Evolutionary conservation across 2,113 vertebrate species (phyloP).

Genomic region (Cochlearius cochlearius): DNA sequence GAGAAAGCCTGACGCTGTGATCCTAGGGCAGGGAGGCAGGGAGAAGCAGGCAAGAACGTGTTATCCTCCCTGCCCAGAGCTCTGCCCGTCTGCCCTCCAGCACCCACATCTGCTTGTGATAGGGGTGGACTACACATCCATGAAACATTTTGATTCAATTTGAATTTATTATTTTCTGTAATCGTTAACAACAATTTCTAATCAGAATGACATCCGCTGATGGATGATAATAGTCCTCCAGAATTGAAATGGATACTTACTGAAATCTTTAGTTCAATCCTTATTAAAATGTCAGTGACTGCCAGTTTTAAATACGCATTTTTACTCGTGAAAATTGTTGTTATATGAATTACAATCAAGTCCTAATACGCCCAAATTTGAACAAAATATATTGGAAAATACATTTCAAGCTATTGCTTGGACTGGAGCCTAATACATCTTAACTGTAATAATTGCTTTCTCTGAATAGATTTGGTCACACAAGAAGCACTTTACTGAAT

Average conservation of each 20-base stretch:
- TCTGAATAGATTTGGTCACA: background rate
- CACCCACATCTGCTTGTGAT: background rate
- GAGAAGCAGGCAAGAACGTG: background rate
- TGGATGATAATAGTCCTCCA: background rate
- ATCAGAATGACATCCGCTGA: background rate
- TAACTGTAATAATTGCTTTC: background rate
- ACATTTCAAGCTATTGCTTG: slow-evolving; percentile 1
- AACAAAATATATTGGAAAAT: background rate
- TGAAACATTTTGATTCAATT: background rate
- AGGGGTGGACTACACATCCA: background rate
- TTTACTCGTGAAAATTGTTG: background rate
- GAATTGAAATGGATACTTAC: background rate
- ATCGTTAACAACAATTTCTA: background rate
- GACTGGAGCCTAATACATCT: background rate
- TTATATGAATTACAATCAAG: background rate
- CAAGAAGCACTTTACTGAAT: background rate
- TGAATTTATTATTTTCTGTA: background rate
- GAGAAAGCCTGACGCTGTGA: background rate
- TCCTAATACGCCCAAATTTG: background rate
- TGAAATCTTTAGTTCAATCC: background rate
- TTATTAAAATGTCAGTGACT: background rate
- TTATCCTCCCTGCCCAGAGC: background rate
- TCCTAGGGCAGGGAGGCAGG: background rate
- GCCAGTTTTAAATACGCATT: background rate
- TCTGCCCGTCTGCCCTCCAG: background rate